These are phyloP conservation scores for Flabesymbios commensalis DNA, from an alignment of 2,888 invertebrate genomes.

Conservation along the genomic window DNA sequence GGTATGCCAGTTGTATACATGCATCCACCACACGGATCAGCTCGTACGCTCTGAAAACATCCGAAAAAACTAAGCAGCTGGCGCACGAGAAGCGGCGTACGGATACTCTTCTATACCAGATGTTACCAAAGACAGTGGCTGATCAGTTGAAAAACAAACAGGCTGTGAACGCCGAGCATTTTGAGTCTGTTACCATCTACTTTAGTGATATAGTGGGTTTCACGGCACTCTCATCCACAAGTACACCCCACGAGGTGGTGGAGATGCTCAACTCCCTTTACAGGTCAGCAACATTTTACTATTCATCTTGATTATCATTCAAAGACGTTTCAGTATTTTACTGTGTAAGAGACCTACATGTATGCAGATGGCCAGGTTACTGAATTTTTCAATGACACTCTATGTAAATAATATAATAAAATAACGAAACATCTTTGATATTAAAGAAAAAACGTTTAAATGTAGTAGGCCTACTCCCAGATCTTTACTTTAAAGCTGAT, in stretches of 20 bases:
- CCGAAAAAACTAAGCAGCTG: constrained; percentile 20
- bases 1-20: constrained; percentile 22
- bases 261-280: constrained; percentile 26
- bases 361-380: no score
- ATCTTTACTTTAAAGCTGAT: no score
- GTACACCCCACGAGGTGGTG: constrained; percentile 23
- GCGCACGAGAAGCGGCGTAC: constrained; percentile 18
- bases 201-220: constrained; percentile 32
- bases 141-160: constrained; percentile 20
- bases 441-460: no score
- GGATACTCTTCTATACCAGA: constrained; percentile 24
- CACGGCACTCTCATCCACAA: constrained; percentile 26
- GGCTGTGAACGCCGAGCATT: constrained; percentile 25
- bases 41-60: neutral
- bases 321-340: no score
- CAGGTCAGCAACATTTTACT: constrained; percentile 26
- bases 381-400: no score
- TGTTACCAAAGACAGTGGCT: constrained; percentile 24
- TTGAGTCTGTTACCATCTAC: constrained; percentile 31
- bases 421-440: no score
- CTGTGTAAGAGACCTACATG: no score
- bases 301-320: no score
- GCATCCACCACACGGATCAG: neutral
- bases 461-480: no score
- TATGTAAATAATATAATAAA: no score